phyloP scores from a whole-genome alignment of 2,113 vertebrate species.

The Channa maculata region DNA sequence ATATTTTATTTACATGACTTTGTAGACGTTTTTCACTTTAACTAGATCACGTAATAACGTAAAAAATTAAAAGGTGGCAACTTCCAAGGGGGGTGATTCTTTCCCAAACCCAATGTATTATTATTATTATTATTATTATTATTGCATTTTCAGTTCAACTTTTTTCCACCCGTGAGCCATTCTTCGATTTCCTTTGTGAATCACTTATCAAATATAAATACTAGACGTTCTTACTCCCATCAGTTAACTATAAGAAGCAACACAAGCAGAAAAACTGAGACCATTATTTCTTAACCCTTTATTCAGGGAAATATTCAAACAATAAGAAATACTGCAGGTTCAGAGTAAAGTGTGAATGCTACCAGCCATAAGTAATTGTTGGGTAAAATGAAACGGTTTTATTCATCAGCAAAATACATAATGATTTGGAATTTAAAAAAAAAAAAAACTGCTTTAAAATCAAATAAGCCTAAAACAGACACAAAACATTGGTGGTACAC shows the following conservation, averaged over 20 bases:
- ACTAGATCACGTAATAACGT: too few species aligned
- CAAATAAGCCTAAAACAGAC: slow-evolving; percentile 2
- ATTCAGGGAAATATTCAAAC: slow-evolving; percentile 64
- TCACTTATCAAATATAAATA: slow-evolving; percentile 9
- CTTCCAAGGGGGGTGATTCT: too few species aligned
- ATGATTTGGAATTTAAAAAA: neutral
- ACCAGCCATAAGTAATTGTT: slow-evolving; percentile 48
- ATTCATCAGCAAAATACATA: slow-evolving; percentile 10
- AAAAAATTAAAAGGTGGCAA: too few species aligned
- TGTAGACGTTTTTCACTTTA: too few species aligned
- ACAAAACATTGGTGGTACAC: slow-evolving; percentile 1
- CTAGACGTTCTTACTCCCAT: neutral
- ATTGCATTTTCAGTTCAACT: too few species aligned
- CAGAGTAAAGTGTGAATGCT: slow-evolving; percentile 60
- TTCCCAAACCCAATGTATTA: too few species aligned
- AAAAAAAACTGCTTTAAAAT: slow-evolving; percentile 23
- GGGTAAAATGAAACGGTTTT: slow-evolving; percentile 28
- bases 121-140: too few species aligned
- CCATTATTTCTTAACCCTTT: slow-evolving; percentile 47
- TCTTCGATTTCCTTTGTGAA: slow-evolving; percentile 14
- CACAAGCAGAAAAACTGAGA: neutral
- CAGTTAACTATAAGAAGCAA: neutral
- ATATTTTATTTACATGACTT: too few species aligned
- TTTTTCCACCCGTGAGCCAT: neutral
- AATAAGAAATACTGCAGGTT: slow-evolving; percentile 33